Evolutionary conservation across 2,113 vertebrate genomes (phyloP).

Genomic region (Rhinichthys klamathensis): DNA sequence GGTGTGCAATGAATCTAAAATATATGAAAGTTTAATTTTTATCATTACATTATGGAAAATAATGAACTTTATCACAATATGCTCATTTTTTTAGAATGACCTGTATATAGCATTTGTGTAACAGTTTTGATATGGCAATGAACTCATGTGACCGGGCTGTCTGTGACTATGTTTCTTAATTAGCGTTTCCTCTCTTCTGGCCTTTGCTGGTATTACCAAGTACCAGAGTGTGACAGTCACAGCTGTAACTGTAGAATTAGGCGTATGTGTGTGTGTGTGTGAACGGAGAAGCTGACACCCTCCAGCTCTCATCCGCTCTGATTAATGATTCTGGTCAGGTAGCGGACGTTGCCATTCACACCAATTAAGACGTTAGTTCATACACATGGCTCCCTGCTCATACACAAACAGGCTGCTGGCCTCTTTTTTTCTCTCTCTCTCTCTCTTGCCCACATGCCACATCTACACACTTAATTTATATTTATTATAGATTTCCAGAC

Average conservation of each 20-base stretch:
- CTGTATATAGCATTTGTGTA: not conserved
- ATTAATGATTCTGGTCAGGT: constrained; percentile 76
- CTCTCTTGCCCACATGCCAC: not conserved
- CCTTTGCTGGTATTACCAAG: constrained; percentile 54
- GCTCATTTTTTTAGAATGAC: too few relatives aligned
- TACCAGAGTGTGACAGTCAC: constrained; percentile 65
- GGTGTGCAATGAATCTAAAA: too few relatives aligned
- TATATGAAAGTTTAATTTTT: too few relatives aligned
- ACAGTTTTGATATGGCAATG: not conserved
- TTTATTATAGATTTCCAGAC: not conserved
- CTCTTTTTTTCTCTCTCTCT: constrained; percentile 4
- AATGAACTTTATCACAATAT: too few relatives aligned
- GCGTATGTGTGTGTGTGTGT: constrained; percentile 51
- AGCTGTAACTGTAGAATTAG: constrained; percentile 23
- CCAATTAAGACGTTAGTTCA: constrained; percentile 75
- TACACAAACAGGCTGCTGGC: constrained; percentile 62
- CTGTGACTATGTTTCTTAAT: constrained; percentile 66
- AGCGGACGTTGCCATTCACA: constrained; percentile 71
- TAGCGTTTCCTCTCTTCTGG: constrained; percentile 55
- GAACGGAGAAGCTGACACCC: constrained; percentile 44
- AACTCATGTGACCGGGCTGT: constrained; percentile 37
- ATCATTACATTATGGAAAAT: too few relatives aligned
- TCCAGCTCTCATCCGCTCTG: constrained; percentile 60
- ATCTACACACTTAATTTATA: constrained; percentile 7
- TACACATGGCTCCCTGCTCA: constrained; percentile 65